Percentiles rank a stretch among this genome's conserved stretches.
These are phyloP conservation scores for Clistopyga incitator DNA, from an alignment of 2,888 invertebrate genomes.

Conservation along the genomic window DNA sequence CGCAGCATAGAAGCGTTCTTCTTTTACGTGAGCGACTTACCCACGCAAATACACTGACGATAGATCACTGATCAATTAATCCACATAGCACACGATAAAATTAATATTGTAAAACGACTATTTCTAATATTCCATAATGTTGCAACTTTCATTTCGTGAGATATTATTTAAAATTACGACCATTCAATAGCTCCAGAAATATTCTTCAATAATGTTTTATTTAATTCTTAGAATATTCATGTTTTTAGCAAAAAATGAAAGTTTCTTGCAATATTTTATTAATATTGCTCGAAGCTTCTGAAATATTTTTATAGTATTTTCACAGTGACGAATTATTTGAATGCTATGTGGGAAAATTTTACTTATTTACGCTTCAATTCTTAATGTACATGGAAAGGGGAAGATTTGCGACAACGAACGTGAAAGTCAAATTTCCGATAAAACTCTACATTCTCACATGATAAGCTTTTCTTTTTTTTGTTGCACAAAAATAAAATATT, in stretches of 20 bases:
- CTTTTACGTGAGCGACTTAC: constrained; percentile 8
- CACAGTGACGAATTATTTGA: too few relatives aligned
- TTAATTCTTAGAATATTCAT: too few relatives aligned
- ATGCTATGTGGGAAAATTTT: not conserved
- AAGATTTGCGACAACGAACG: constrained; percentile 25
- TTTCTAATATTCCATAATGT: not conserved
- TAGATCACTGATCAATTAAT: too few relatives aligned
- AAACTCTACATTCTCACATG: not conserved
- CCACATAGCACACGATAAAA: not conserved
- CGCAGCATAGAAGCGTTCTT: constrained; percentile 59
- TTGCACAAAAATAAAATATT: not conserved
- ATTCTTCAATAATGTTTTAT: too few relatives aligned
- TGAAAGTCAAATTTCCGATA: constrained; percentile 30
- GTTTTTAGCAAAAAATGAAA: too few relatives aligned
- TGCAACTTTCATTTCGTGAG: too few relatives aligned
- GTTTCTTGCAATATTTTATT: too few relatives aligned
- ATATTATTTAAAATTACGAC: too few relatives aligned
- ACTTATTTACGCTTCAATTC: not conserved
- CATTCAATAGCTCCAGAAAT: too few relatives aligned
- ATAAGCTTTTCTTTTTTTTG: not conserved
- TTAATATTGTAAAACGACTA: not conserved
- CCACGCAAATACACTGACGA: constrained; percentile 1
- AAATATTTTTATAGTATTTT: too few relatives aligned
- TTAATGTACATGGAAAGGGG: not conserved
- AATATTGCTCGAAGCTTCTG: too few relatives aligned